Conservation (phyloP, 2,113 vertebrate species). For the Hippocampus barbouri region DNA sequence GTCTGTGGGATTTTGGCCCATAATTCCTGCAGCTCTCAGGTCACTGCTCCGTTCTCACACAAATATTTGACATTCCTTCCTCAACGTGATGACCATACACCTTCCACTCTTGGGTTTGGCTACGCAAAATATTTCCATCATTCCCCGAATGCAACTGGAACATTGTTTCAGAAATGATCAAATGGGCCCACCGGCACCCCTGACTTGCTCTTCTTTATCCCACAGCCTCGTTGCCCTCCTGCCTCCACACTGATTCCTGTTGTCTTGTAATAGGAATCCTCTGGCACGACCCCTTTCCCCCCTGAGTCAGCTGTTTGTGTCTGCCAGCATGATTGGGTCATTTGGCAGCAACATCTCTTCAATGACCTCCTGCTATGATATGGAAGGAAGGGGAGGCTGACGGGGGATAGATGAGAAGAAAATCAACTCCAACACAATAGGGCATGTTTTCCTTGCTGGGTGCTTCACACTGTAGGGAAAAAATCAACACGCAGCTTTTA, state of each 20-base stretch:
- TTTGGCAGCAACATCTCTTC: constrained; percentile 68
- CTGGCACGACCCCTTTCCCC: constrained; percentile 52
- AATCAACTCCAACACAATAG: constrained; percentile 40
- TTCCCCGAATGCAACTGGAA: constrained; percentile 64
- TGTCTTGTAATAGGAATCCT: constrained; percentile 64
- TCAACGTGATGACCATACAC: constrained; percentile 76
- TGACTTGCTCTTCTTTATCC: constrained; percentile 48
- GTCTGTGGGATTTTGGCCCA: constrained; percentile 78
- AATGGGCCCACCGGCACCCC: constrained; percentile 45
- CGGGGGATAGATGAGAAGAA: constrained; percentile 44
- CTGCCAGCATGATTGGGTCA: constrained; percentile 68
- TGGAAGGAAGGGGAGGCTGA: constrained; percentile 49
- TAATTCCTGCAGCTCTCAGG: constrained; percentile 79
- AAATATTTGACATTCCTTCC: constrained; percentile 80
- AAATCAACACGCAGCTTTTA: background rate
- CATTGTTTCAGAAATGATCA: constrained; percentile 64
- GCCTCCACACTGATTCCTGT: constrained; percentile 50
- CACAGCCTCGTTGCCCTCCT: constrained; percentile 40
- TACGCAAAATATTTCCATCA: constrained; percentile 74
- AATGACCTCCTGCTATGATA: constrained; percentile 61
- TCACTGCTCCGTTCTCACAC: constrained; percentile 77
- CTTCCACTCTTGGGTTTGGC: constrained; percentile 76
- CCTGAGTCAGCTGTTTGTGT: constrained; percentile 76
- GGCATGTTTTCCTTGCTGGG: constrained; percentile 38
- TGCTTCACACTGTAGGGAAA: background rate